Percentiles rank a stretch among this genome's conserved stretches.
Evolutionary conservation across 2,797 vertebrate species (phyloP).

Genomic region (Notolepis coatsorum): DNA sequence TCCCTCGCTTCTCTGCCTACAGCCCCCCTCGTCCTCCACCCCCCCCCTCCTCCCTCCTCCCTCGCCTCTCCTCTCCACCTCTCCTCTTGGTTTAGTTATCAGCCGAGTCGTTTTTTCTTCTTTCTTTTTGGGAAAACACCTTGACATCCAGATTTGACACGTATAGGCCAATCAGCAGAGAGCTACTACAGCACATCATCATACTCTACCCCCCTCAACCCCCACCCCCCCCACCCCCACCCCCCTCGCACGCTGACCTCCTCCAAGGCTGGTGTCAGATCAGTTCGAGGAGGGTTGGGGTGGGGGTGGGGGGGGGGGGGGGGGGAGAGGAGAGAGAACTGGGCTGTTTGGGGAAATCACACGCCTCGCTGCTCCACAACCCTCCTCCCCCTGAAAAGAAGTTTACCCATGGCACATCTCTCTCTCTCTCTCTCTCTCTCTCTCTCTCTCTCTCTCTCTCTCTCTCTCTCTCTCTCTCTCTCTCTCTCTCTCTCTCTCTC

Average conservation of each 20-base stretch:
- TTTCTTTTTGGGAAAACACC: no score
- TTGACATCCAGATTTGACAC: no score
- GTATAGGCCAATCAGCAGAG: no score
- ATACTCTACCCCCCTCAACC: not conserved
- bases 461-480: conserved; percentile 14
- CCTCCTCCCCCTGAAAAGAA: not conserved
- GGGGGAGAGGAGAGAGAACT: not conserved
- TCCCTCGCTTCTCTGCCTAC: not conserved
- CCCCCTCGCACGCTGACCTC: conserved; percentile 46
- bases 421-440: not conserved
- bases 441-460: conserved; percentile 18
- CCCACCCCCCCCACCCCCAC: conserved; percentile 16
- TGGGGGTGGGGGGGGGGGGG: not conserved
- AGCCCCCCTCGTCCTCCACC: no score
- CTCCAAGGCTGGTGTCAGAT: conserved; percentile 19
- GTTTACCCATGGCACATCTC: conserved; percentile 21
- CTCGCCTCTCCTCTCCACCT: not conserved
- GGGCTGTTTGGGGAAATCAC: no score
- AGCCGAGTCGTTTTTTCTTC: no score
- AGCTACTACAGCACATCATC: no score
- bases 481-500: conserved; percentile 47
- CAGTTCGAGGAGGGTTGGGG: not conserved
- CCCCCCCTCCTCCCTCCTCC: not conserved
- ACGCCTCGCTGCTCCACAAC: not conserved
- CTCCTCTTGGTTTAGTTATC: no score